Conservation (phyloP, 2,888 invertebrate genomes). For the Caprella mutica region DNA sequence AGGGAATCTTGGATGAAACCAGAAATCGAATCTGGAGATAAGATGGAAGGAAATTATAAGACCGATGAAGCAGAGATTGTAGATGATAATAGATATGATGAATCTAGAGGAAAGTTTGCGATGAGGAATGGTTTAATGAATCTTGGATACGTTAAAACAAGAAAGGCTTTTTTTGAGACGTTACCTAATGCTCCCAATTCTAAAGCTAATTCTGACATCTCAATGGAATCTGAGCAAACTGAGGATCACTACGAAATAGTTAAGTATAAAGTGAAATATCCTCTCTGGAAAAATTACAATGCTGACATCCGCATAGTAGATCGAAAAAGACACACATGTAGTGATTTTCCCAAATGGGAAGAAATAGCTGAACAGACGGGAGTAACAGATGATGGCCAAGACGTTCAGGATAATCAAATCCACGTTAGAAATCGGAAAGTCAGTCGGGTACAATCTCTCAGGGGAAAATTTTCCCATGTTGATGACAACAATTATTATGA, state of each 20-base stretch:
- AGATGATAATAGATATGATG: neutral
- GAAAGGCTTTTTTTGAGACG: slow-evolving; percentile 5
- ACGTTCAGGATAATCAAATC: neutral
- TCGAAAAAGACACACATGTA: neutral
- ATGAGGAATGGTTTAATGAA: neutral
- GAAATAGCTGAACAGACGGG: neutral
- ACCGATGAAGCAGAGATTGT: neutral
- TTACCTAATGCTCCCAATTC: neutral
- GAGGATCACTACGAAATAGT: neutral
- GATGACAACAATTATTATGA: too few relatives aligned
- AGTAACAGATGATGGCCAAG: neutral
- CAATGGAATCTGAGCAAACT: neutral
- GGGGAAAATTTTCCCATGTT: too few relatives aligned
- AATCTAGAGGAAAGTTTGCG: neutral
- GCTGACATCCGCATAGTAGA: neutral
- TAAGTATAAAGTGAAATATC: neutral
- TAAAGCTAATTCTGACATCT: neutral
- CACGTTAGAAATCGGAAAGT: neutral
- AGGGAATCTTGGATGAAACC: neutral
- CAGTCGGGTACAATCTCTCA: neutral
- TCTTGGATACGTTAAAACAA: slow-evolving; percentile 5
- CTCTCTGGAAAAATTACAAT: neutral
- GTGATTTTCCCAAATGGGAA: slow-evolving; percentile 7
- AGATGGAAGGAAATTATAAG: neutral
- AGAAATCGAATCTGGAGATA: neutral